Conservation (phyloP, 2,797 vertebrate genomes). For the Balearica regulorum region DNA sequence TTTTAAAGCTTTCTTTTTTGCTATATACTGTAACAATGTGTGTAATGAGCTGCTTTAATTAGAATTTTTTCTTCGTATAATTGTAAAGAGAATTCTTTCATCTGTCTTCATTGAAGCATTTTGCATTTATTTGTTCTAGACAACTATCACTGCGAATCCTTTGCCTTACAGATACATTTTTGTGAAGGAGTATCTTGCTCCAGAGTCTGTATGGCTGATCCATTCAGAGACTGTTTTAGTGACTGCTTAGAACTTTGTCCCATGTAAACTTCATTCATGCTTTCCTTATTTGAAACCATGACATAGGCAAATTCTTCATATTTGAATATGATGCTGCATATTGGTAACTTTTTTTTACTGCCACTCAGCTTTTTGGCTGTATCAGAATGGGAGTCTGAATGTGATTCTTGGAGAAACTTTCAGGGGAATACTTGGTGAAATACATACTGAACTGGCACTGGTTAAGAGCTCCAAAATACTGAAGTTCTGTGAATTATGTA, state of each 20-base stretch:
- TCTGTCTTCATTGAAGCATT: neutral
- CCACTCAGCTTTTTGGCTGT: neutral
- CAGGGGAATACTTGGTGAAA: neutral
- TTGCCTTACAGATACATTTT: neutral
- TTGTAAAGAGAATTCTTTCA: neutral
- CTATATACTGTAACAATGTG: neutral
- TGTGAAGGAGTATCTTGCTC: neutral
- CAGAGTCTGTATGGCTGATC: neutral
- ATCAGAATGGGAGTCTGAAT: neutral
- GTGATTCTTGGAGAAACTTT: neutral
- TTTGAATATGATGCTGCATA: neutral
- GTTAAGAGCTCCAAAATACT: neutral
- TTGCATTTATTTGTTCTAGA: neutral
- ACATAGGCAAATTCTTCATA: neutral
- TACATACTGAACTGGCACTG: neutral
- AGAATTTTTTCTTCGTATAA: neutral
- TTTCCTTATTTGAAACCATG: neutral
- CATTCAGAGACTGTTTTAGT: neutral
- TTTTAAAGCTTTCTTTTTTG: neutral
- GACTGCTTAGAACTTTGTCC: neutral
- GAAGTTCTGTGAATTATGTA: neutral
- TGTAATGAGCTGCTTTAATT: neutral
- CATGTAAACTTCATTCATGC: neutral
- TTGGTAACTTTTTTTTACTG: neutral
- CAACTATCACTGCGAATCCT: neutral